Percentiles rank a stretch among this genome's conserved stretches.
Evolutionary conservation across 2,797 vertebrate species (phyloP).

Genomic region (Syngnathus rostellatus): DNA sequence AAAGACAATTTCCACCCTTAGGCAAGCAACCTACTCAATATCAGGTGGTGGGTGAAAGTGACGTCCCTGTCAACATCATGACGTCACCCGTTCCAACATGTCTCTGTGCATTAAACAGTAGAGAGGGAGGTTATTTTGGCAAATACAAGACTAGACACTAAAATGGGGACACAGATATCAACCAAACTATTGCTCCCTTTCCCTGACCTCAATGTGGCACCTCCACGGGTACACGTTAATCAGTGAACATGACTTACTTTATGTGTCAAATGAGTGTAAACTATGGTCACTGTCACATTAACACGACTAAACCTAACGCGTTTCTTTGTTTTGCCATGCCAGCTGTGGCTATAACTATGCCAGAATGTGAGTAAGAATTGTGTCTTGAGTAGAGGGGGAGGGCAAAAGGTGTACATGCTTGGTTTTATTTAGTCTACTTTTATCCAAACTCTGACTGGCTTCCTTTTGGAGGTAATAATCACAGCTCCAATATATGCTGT

Average conservation of each 20-base stretch:
- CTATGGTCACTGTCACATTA: slow-evolving; percentile 34
- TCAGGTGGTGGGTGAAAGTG: no score
- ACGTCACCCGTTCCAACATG: no score
- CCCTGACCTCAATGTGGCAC: no score
- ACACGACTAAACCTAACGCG: slow-evolving; percentile 32
- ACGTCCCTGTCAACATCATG: no score
- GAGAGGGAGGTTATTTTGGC: no score
- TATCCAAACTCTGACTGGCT: slow-evolving; percentile 29
- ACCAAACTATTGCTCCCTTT: no score
- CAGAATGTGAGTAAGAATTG: slow-evolving; percentile 29
- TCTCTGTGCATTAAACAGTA: no score
- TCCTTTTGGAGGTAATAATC: slow-evolving; percentile 29
- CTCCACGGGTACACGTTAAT: slow-evolving; percentile 9
- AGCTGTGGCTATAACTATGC: slow-evolving; percentile 44
- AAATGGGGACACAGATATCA: no score
- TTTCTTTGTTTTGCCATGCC: slow-evolving; percentile 37
- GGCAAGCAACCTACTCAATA: no score
- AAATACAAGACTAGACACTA: no score
- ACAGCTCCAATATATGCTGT: slow-evolving; percentile 42
- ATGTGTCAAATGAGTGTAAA: slow-evolving; percentile 51
- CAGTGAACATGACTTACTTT: neutral
- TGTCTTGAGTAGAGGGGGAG: slow-evolving; percentile 6
- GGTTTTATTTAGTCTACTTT: slow-evolving; percentile 36
- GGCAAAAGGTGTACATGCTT: slow-evolving; percentile 20
- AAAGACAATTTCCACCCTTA: no score